phyloP scores from a whole-genome alignment of 2,113 vertebrate genomes.

The Euleptes europaea region DNA sequence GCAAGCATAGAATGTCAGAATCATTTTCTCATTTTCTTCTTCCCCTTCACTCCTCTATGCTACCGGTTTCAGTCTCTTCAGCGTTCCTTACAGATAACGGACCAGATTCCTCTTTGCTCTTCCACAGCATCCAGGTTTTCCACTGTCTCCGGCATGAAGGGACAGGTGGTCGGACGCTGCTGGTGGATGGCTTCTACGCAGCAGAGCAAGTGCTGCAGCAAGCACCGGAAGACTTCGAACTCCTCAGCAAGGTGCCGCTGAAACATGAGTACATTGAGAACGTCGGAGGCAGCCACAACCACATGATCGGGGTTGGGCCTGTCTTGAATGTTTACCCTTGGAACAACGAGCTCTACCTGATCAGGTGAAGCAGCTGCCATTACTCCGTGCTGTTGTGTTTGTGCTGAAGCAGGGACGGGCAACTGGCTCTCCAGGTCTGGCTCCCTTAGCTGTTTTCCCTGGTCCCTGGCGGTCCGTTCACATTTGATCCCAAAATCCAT shows the following conservation, averaged over 20 bases:
- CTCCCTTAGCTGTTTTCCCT: background rate
- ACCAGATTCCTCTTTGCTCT: background rate
- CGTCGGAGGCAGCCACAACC: conserved; percentile 78
- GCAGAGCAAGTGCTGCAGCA: conserved; percentile 80
- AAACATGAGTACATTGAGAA: conserved; percentile 89
- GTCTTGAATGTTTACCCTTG: conserved; percentile 89
- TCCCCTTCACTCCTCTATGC: no score
- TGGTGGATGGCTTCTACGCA: conserved; percentile 91
- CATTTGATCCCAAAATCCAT: background rate
- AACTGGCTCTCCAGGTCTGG: background rate
- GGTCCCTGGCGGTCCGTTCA: background rate
- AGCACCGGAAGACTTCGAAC: conserved; percentile 81
- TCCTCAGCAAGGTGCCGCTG: conserved; percentile 85
- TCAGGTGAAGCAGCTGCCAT: conserved; percentile 73
- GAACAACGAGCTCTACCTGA: conserved; percentile 93
- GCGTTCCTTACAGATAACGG: accelerated
- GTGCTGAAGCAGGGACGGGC: background rate
- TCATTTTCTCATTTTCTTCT: background rate
- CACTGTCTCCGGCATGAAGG: conserved; percentile 93
- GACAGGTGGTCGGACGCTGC: conserved; percentile 87
- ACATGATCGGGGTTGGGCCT: conserved; percentile 88
- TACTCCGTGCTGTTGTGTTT: background rate
- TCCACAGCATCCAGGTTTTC: conserved; percentile 89
- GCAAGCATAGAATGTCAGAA: no score
- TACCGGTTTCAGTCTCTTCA: background rate